Base-by-base conservation (phyloP, 2,888 invertebrate genomes). In the Blastobasis adustella region DNA sequence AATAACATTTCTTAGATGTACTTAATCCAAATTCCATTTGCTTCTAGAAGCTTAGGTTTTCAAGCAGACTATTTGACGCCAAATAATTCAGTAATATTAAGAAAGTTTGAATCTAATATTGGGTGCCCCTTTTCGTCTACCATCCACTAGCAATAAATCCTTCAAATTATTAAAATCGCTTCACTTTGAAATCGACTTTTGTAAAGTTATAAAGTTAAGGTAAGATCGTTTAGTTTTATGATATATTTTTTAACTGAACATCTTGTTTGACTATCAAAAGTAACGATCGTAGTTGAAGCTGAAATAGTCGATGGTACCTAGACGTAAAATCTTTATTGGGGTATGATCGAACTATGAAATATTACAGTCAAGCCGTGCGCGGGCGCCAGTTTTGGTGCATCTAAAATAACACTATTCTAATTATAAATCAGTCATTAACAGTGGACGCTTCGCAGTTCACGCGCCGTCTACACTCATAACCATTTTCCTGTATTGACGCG, bases 401-500 rank as follows among this genome's bases (percentile, higher is more conserved):
- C 57, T 56, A 57, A 52, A 58, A 50, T 58, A 57, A 59, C 51
- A 54, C 45, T 37, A 44, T 46, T 54, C 59, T 64, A 71, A 69
- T 68, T 65, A 69, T 59, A 53, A 44, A 45, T 47, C 50, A 56
- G 59, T 58, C 63, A 62, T 71, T 69, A 73, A 67, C 66, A 64
- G 64, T 71, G 61, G 58, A 64, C 59, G 63, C 59, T 50, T 54
- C 64, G 68, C 73, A 67, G 69, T 71, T 69, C 66, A 73, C 71
- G 73, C 70, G 63, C 68, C 69, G 71, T 65, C 62, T 67, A 56
- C 61, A 66, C 63, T 70, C 71, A 66, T 73, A 67, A 73, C 72
- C 67, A 73, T 58, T 71, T 76, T 74, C 75, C 75, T 72, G 76
- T 69, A 69, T 63, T 66, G 65, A 62, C 62, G 61, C 61, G 66